Percentiles rank a stretch among this genome's conserved stretches.
These are phyloP conservation scores for Lomographa bimaculata DNA, from an alignment of 2,888 invertebrate species.

Conservation along the genomic window DNA sequence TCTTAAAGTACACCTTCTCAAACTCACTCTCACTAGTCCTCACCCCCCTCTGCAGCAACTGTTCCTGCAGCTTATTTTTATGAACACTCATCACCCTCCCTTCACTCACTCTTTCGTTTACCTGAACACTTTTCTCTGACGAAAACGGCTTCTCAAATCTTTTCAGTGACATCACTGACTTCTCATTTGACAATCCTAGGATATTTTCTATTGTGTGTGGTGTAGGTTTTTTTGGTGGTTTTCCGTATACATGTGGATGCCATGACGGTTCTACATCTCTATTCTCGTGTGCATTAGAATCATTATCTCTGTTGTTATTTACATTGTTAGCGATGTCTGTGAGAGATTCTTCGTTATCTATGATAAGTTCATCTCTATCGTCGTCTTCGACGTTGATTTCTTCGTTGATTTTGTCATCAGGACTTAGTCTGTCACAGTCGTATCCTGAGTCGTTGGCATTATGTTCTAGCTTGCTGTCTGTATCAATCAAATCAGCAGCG, in stretches of 20 bases:
- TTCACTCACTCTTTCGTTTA: constrained; percentile 39
- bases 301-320: constrained; percentile 32
- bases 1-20: constrained; percentile 58
- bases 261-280: constrained; percentile 82
- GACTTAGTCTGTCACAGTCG: constrained; percentile 52
- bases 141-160: constrained; percentile 30
- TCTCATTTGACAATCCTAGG: constrained; percentile 83
- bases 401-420: constrained; percentile 61
- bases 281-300: constrained; percentile 35
- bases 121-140: constrained; percentile 56
- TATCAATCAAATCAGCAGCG: constrained; percentile 54
- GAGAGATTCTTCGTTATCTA: constrained; percentile 49
- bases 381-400: constrained; percentile 65
- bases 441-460: constrained; percentile 48
- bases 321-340: constrained; percentile 29
- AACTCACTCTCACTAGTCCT: constrained; percentile 67
- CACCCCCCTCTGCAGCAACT: constrained; percentile 68
- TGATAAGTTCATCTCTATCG: constrained; percentile 46
- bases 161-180: constrained; percentile 49
- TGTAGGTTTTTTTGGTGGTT: constrained; percentile 91
- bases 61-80: constrained; percentile 73
- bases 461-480: constrained; percentile 48
- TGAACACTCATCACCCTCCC: constrained; percentile 63
- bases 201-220: constrained; percentile 95
- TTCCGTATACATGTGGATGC: constrained; percentile 95